These are phyloP conservation scores for Tiaroga cobitis DNA, from an alignment of 2,797 vertebrate genomes.

Conservation along the genomic window DNA sequence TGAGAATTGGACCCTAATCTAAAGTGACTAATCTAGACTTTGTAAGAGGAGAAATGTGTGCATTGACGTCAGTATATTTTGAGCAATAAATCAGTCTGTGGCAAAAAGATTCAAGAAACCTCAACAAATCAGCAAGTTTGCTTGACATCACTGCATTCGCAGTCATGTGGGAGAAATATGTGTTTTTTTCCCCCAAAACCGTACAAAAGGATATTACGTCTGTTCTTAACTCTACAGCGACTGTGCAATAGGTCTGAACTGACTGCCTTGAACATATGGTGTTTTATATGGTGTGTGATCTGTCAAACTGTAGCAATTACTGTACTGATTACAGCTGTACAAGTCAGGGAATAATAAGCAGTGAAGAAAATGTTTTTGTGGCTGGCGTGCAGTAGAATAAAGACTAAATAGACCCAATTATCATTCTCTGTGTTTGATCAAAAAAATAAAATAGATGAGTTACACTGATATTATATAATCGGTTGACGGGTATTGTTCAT, in stretches of 20 bases:
- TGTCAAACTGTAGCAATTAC: neutral
- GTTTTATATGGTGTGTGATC: neutral
- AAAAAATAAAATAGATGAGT: neutral
- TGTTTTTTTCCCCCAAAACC: neutral
- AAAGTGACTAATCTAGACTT: neutral
- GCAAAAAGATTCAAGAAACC: neutral
- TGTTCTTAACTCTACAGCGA: neutral
- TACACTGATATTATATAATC: neutral
- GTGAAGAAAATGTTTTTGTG: neutral
- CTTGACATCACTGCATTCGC: slow-evolving; percentile 4
- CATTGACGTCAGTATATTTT: slow-evolving; percentile 24
- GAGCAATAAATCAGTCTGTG: slow-evolving; percentile 10
- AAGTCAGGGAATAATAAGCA: neutral
- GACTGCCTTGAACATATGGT: neutral
- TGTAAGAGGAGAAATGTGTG: neutral
- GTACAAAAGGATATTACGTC: neutral
- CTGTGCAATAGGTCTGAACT: neutral
- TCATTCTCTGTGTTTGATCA: neutral
- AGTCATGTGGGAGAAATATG: slow-evolving; percentile 7
- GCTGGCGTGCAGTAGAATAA: neutral
- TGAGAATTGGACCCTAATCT: neutral
- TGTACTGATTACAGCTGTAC: neutral
- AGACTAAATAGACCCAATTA: neutral
- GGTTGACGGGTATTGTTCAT: neutral
- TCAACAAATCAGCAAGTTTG: neutral